Conservation (phyloP, 37 sponge, comb jelly and placozoan genomes). For the Haliclona indistincta region DNA sequence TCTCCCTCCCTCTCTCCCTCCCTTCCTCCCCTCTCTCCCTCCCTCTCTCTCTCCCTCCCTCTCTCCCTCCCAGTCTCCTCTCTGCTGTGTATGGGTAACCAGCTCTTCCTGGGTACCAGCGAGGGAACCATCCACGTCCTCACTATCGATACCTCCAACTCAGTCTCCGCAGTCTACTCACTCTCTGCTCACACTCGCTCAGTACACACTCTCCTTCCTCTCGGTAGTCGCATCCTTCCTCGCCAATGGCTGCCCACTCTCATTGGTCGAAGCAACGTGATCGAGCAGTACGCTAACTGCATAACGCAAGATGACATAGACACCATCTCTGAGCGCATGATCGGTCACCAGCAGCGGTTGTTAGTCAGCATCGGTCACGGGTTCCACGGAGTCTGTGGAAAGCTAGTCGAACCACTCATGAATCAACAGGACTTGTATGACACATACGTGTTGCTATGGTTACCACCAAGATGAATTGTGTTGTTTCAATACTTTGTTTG, state of each 20-base stretch:
- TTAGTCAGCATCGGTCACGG: conserved; percentile 61
- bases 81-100: conserved; percentile 26
- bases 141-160: background rate
- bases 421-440: conserved; percentile 37
- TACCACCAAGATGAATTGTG: conserved; percentile 1
- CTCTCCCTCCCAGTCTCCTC: conserved; percentile 26
- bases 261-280: conserved; percentile 72
- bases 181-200: conserved; percentile 56
- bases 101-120: conserved; percentile 27
- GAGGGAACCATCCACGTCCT: conserved; percentile 47
- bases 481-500: too few relatives aligned
- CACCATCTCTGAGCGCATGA: conserved; percentile 38
- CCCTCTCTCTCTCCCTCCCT: conserved; percentile 1
- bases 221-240: conserved; percentile 56
- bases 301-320: conserved; percentile 41
- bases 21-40: background rate
- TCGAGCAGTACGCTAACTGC: conserved; percentile 52
- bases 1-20: too few relatives aligned
- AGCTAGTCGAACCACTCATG: conserved; percentile 46
- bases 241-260: conserved; percentile 77
- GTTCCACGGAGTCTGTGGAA: conserved; percentile 61
- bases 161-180: background rate
- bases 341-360: conserved; percentile 44
- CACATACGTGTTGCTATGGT: conserved; percentile 65
- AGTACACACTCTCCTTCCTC: conserved; percentile 34